Base-by-base conservation (phyloP, 2,113 vertebrate species). In the Vulpes lagopus region DNA sequence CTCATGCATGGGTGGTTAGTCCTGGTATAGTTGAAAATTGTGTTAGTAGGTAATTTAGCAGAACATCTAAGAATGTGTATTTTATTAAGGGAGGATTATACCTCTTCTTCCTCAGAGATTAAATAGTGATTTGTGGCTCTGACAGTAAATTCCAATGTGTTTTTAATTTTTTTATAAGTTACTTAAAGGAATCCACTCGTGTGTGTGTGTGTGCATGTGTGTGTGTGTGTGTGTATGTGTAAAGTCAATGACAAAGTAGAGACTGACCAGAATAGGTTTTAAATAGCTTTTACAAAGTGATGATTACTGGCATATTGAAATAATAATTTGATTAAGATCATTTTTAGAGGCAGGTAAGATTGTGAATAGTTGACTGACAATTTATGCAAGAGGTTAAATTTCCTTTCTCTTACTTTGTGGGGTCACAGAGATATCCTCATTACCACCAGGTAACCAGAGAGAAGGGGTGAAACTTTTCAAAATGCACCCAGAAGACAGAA, bases 121-220 rank as follows among this genome's bases (percentile, higher is more conserved):
- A 91, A 93, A 95, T 51, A 73, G 81, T 94, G 85, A 97, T 60
- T 89, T 97, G 76, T 96, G 32, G n/a, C 23, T 73, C 69, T 89
- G 23, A 92, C 27, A 92, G 71, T 85, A 91, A 95, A 96, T 97
- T 96, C 30, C 84, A 91, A 76, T 57, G 27, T 81, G 32, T 17
- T 93, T 92, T 96, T 88, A 82, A 92, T 86, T 79, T 32, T 92
- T 96, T 93, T 78, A n/a, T 62, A 83, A 20, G 49, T 81, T 89
- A 55, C 25, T 65, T 93, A 89, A 9, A 91, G 86, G 35, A 74
- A 79, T 6, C 11, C 22, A 64, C 17, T 38, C 3, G 0, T n/a
- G 20, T 91, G 49, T 49, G 1, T 79, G 22, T 76, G 32, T 62
- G 35, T 35, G 35, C 35, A 2, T 35, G 35, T 35, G 23, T n/a